These are phyloP conservation scores for Malurus cyaneus DNA, from an alignment of 2,113 vertebrate genomes.

Conservation along the genomic window DNA sequence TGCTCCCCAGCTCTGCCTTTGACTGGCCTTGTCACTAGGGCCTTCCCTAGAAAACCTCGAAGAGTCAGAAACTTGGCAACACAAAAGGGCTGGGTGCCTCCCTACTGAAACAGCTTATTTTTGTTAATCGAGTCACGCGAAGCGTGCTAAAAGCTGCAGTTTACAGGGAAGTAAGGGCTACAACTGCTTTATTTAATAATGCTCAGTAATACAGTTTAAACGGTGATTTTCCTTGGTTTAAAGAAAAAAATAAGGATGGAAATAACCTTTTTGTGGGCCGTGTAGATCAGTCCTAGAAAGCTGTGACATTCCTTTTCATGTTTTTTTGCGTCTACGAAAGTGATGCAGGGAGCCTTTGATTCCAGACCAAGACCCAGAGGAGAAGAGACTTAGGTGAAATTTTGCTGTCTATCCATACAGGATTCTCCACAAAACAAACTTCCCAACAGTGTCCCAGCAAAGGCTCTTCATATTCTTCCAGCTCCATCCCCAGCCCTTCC, in stretches of 20 bases:
- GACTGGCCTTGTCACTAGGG: background rate
- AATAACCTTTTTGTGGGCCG: accelerated
- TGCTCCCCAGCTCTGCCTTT: background rate
- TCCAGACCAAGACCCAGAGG: background rate
- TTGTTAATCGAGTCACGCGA: background rate
- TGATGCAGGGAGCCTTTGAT: background rate
- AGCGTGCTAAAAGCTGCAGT: background rate
- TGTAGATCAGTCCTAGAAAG: background rate
- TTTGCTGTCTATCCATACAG: background rate
- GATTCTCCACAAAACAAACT: background rate
- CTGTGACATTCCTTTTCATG: background rate
- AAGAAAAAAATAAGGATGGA: background rate
- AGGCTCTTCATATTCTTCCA: background rate
- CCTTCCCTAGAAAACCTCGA: background rate
- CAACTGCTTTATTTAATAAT: background rate
- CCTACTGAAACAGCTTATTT: background rate
- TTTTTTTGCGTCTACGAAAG: background rate
- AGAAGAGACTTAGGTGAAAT: background rate
- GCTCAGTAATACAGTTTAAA: background rate
- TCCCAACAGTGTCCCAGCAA: background rate
- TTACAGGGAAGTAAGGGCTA: background rate
- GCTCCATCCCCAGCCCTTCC: background rate
- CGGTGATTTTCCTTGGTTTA: background rate
- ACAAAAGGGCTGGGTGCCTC: background rate
- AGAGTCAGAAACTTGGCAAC: background rate